These are phyloP conservation scores for Heliocidaris erythrogramma DNA, from an alignment of 35 echinoderm and acorn worm genomes.

Conservation along the genomic window DNA sequence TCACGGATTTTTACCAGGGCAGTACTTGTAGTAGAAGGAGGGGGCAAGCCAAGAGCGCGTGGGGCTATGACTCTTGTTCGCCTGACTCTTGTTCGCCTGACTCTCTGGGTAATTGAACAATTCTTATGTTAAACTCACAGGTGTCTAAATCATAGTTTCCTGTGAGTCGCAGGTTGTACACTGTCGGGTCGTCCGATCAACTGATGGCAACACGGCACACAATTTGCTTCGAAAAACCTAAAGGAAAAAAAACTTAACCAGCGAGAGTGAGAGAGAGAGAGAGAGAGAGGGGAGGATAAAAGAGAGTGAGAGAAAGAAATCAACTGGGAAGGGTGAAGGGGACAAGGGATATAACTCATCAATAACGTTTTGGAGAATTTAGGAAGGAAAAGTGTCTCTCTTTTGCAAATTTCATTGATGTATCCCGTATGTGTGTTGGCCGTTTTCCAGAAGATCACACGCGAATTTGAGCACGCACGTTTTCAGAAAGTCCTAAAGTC, in stretches of 20 bases:
- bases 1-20: conserved; percentile 32
- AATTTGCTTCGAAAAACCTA: neutral
- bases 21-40: neutral
- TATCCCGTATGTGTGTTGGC: conserved; percentile 37
- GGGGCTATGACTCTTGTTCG: conserved; percentile 3
- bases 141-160: conserved; percentile 43
- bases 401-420: conserved; percentile 12
- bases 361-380: neutral
- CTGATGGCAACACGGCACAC: neutral
- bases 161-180: conserved; percentile 42
- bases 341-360: neutral
- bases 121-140: conserved; percentile 44
- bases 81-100: conserved; percentile 34
- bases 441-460: conserved; percentile 7
- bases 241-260: no score
- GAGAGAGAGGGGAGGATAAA: neutral
- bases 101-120: conserved; percentile 33
- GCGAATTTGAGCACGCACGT: neutral
- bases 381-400: conserved; percentile 10
- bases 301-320: neutral
- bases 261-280: neutral
- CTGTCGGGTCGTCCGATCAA: neutral
- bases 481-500: neutral
- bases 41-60: conserved; percentile 8
- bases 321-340: neutral